Conservation (phyloP, 37 sponge, comb jelly and placozoan genomes). For the Bolinopsis microptera region DNA sequence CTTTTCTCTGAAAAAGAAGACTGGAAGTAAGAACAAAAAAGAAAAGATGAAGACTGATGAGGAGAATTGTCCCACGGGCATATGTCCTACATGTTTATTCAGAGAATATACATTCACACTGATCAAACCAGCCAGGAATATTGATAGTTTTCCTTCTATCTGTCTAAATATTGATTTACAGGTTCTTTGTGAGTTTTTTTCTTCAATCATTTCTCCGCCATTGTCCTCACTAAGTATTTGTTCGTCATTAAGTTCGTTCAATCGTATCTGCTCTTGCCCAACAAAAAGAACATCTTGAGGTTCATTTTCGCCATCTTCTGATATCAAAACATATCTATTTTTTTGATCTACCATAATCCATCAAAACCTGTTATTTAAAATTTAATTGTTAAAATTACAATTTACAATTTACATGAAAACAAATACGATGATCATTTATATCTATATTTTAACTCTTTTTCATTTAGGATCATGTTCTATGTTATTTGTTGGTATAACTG, state of each 20-base stretch:
- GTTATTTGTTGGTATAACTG: no score
- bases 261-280: no score
- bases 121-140: neutral
- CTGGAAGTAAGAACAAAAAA: neutral
- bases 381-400: no score
- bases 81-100: neutral
- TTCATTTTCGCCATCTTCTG: neutral
- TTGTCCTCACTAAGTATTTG: no score
- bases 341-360: neutral
- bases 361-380: neutral
- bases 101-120: neutral
- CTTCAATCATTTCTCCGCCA: neutral
- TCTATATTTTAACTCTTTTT: no score
- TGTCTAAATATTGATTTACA: neutral
- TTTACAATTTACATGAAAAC: no score
- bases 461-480: no score
- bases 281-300: no score
- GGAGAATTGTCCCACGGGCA: conserved; percentile 29
- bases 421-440: no score
- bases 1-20: neutral
- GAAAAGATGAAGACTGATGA: neutral
- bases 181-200: no score
- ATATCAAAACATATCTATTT: neutral
- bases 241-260: no score
- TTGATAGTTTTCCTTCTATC: conserved; percentile 24